Evolutionary conservation across 2,888 invertebrate genomes (phyloP).

Genomic region (Adelognathus sp.): DNA sequence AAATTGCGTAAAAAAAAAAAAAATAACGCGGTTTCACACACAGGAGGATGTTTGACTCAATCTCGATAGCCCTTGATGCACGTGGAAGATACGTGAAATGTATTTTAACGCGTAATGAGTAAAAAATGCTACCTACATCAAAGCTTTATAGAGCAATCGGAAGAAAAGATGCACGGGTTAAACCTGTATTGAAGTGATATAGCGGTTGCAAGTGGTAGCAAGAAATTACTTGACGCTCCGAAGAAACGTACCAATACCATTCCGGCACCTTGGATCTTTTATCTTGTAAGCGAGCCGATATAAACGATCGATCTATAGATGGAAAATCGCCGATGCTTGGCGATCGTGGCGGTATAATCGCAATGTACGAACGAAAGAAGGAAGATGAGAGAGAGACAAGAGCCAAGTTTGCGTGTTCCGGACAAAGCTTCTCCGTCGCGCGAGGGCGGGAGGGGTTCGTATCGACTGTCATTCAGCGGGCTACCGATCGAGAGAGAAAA

Average conservation of each 20-base stretch:
- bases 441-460: conserved; percentile 47
- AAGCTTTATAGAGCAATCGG: neutral
- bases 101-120: neutral
- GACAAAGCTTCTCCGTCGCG: conserved; percentile 52
- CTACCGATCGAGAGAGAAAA: conserved; percentile 44
- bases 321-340: conserved; percentile 44
- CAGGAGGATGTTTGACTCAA: too few relatives aligned
- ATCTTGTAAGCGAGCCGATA: conserved; percentile 5
- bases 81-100: conserved; percentile 14
- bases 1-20: neutral
- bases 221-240: conserved; percentile 61
- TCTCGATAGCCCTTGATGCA: neutral
- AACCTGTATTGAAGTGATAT: conserved; percentile 9
- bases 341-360: conserved; percentile 22
- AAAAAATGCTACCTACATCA: neutral
- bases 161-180: conserved; percentile 17
- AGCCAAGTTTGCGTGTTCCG: conserved; percentile 50
- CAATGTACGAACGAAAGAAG: conserved; percentile 1
- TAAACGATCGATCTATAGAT: conserved; percentile 53
- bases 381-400: conserved; percentile 10
- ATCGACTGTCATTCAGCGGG: conserved; percentile 43
- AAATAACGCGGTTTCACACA: too few relatives aligned
- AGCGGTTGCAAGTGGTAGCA: conserved; percentile 31
- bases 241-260: conserved; percentile 58
- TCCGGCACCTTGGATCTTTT: conserved; percentile 58